Evolutionary conservation across 2,797 vertebrate species (phyloP), one percentile per base, ranked within the genome.

Genomic region (Notolepis coatsorum): DNA sequence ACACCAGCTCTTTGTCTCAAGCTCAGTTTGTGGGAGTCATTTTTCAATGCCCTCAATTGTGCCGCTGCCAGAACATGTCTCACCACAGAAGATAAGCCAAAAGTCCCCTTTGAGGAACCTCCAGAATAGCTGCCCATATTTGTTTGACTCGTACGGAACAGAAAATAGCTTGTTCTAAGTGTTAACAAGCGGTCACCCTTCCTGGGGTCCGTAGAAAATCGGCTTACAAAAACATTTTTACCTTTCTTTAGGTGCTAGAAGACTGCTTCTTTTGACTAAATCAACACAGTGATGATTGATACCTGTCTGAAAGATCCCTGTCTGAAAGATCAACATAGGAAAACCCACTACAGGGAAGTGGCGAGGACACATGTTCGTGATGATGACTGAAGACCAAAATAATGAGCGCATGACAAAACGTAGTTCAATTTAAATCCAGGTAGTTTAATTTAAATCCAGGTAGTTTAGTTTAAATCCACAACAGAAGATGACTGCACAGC

Each of bases 1-100:
- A 89, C 73, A 80, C 82, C 85, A 73, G 27, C 67, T 69, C 73
- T 89, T 84, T 87, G 81, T 87, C 37, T 39, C 23, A 59, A 24
- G 42, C 61, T 79, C 48, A 71, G 79, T 82, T 79, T 73, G 56
- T 63, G 24, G n/a, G 12, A 31, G 69, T 73, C 62, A 59, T 71
- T 81, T 58, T 73, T 65, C 51, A 62, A 4, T 51, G 60, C 55
- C 63, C 74, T n/a, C n/a, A n/a, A n/a, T 71, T 73, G 65, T 69
- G 54, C 67, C 4, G 24, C 65, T 84, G 76, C 75, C 60, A 79
- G 61, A 82, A 82, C 54, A 56, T 73, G 71, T 78, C 39, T n/a
- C 50, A 41, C 39, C 35, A 24, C 42, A 64, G 46, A 7, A 76
- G 71, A 72, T 54, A 68, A 75, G 66, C 47, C 56, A 49, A 52